Evolutionary conservation across 2,888 invertebrate species (phyloP), one percentile per base, ranked within the genome.

Genomic region (Sphaerophoria rueppellii): DNA sequence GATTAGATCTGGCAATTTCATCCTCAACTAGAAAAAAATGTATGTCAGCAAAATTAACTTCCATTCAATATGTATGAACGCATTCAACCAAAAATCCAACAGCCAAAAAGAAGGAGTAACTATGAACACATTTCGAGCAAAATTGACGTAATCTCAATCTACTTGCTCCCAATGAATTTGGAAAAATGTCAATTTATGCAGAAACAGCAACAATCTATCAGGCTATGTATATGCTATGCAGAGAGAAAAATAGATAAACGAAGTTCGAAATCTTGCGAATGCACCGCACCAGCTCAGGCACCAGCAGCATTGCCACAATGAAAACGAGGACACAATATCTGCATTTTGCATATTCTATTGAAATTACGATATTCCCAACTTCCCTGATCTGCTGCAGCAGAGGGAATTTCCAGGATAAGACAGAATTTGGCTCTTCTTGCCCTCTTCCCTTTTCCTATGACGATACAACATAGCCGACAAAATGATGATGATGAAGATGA

Each of bases 321-420:
- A 7, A 40, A 67, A 65, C 58, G 12, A 12, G 12, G 52, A 37
- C 43, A 12, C 9, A 60, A 43, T 60, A 60, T 60, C 65, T 55
- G 67, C 71, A 71, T 72, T 81, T 61, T 60, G 50, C 55, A 73
- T 69, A 58, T 73, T 70, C 61, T 46, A 69, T 78, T 70, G 72
- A 73, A 82, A 78, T 73, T 57, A 69, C 67, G 63, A 57, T 67
- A 54, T 78, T 52, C 37, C 43, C 43, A 24, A 24, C 24, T 24
- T 24, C 12, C 11, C 43, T 43, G 43, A 9, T 43, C 9, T 4
- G 11, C 14, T 67, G n/a, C 61, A 40, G 40, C 60, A 60, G 78
- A 55, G 16, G 34, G 35, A 46, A 48, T 40, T 48, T 46, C 12
- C 24, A 50, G 16, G 46, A 57, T 34, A 43, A 70, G 37, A 34